Conservation (phyloP, 2,888 invertebrate genomes). For the Sympetrum striolatum region DNA sequence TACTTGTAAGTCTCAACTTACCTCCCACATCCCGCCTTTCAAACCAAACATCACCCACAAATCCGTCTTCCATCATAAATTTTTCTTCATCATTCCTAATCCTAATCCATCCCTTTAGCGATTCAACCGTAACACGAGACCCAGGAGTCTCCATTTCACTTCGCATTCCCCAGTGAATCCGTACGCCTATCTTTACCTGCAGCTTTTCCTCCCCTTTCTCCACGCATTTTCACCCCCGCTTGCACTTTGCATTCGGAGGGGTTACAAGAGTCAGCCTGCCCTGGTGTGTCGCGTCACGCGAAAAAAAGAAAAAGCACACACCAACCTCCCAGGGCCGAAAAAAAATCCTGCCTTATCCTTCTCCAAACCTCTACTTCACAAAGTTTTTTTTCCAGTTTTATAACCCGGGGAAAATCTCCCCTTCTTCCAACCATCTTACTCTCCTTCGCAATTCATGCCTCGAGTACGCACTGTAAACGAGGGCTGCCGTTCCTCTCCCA, state of each 20-base stretch:
- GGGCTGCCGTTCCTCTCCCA: neutral
- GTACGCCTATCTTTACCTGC: too few species aligned
- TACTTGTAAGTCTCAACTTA: too few species aligned
- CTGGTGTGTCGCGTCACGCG: neutral
- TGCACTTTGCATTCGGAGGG: neutral
- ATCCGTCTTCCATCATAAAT: too few species aligned
- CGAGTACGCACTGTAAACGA: slow-evolving; percentile 2
- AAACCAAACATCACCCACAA: too few species aligned
- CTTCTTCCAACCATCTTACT: neutral
- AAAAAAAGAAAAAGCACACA: neutral
- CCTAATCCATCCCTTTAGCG: too few species aligned
- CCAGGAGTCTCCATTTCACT: too few species aligned
- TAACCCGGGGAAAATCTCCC: neutral
- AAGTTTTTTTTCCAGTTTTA: neutral
- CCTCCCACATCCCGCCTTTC: too few species aligned
- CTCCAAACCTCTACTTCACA: neutral
- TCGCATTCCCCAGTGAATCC: too few species aligned
- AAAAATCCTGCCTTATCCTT: too few species aligned
- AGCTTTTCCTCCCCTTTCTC: neutral
- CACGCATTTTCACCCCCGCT: neutral
- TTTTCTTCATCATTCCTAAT: too few species aligned
- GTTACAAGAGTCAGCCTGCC: neutral
- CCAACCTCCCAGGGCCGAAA: neutral
- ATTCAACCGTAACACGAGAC: too few species aligned
- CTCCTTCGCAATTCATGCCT: slow-evolving; percentile 30